Base-by-base conservation (phyloP, 1,140 invertebrate species). In the Drosophila leontia region DNA sequence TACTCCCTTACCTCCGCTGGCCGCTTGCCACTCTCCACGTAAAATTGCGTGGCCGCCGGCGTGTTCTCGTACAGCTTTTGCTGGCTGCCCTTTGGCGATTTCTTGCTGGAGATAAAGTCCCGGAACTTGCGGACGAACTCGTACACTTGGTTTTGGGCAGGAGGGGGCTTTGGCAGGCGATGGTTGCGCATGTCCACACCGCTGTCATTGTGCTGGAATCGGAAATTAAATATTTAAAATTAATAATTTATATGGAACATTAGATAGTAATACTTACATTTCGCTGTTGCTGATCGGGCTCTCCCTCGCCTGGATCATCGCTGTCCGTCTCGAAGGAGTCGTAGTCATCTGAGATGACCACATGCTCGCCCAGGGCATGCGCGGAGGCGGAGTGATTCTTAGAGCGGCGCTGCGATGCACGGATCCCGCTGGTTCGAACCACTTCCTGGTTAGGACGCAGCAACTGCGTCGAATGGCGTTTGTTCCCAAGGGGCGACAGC, bases 241-340 rank as follows among this genome's bases (percentile, higher is more conserved):
- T 12, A 60, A 17, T 29, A 15, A 17, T 50, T 50, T 11, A n/a
- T 0, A 12, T 6, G 7, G 13, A 26, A 29, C 4, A n/a, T 17
- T 7, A 2, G 13, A 9, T 23, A 9, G 1, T 11, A 3, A 0
- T 11, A 65, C 75, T 81, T 56, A 92, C 91, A 56, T 92, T 83
- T 29, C 81, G 75, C 12, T 78, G 51, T n/a, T 72, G 71, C 64
- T 94, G 92, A 50, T 95, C 94, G 0, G 93, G 91, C 29, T 95
- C 95, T 6, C 29, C 69, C 17, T 72, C 69, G 17, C 50, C 44
- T 7, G 93, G 82, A n/a, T 95, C 95, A 47, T 93, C 93, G 37
- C 91, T 92, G 58, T 95, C 95, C 65, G 94, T 95, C 71, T 95
- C 95, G 75, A 95, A 95, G 26, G 95, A 95, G 78, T 95, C 95